Evolutionary conservation across 2,113 vertebrate genomes (phyloP).

Genomic region (Callorhinus ursinus): DNA sequence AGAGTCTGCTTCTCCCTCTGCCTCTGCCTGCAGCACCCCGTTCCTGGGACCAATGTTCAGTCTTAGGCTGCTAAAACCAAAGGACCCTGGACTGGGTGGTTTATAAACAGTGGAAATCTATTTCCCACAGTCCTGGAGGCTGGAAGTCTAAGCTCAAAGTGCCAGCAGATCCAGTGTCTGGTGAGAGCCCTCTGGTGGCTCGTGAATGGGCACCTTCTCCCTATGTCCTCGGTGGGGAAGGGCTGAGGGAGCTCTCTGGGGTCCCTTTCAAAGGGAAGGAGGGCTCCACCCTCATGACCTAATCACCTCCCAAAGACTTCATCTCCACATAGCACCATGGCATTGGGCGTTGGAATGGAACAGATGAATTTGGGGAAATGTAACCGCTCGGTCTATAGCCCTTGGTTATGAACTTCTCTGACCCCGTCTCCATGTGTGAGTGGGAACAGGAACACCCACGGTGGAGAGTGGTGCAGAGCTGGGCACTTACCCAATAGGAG

Average conservation of each 20-base stretch:
- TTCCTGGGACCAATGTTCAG: background rate
- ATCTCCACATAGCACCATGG: background rate
- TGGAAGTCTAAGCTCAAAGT: background rate
- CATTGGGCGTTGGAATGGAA: background rate
- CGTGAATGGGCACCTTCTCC: background rate
- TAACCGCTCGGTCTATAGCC: background rate
- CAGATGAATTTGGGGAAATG: background rate
- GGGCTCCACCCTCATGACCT: background rate
- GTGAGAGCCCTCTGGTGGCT: background rate
- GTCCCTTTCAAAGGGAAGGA: background rate
- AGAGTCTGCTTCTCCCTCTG: no score
- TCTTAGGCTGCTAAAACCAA: background rate
- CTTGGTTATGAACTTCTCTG: background rate
- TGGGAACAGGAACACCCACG: no score
- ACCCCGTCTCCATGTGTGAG: background rate
- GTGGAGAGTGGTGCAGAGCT: accelerated
- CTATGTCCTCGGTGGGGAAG: background rate
- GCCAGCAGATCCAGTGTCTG: background rate
- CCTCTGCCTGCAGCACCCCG: background rate
- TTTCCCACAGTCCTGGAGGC: background rate
- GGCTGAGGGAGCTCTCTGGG: background rate
- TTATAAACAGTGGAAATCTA: background rate
- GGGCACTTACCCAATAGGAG: background rate
- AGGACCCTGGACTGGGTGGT: background rate
- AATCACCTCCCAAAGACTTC: background rate